phyloP scores from a whole-genome alignment of 2,797 vertebrate species.

The Odontamblyopus rebecca region DNA sequence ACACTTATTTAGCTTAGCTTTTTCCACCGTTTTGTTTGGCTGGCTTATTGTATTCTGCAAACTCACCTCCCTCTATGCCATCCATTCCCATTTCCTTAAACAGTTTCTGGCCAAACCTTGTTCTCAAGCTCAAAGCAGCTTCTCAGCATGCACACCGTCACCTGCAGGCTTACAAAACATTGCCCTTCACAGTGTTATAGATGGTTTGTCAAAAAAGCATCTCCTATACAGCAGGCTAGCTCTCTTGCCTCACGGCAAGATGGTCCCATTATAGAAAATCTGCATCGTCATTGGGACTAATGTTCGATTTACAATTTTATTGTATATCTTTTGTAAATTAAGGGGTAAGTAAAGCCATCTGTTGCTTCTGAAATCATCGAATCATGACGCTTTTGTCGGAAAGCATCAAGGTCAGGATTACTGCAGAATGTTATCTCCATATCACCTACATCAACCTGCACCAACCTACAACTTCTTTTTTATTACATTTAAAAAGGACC shows the following conservation, averaged over 20 bases:
- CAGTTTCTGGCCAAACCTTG: constrained; percentile 13
- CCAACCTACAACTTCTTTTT: background rate
- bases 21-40: constrained; percentile 29
- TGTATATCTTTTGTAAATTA: too few species aligned
- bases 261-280: background rate
- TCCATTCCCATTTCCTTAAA: constrained; percentile 18
- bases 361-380: too few species aligned
- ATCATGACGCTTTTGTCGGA: too few species aligned
- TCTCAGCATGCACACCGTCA: constrained; percentile 54
- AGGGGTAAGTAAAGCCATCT: too few species aligned
- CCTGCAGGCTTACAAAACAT: constrained; percentile 39
- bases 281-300: background rate
- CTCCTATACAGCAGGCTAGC: constrained; percentile 16
- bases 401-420: too few species aligned
- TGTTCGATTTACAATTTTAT: too few species aligned
- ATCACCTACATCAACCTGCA: too few species aligned
- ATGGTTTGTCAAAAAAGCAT: constrained; percentile 54
- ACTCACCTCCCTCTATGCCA: constrained; percentile 1
- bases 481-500: background rate
- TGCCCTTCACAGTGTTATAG: constrained; percentile 67
- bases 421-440: too few species aligned
- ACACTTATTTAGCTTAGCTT: constrained; percentile 19
- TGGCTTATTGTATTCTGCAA: constrained; percentile 14
- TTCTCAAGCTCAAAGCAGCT: constrained; percentile 45
- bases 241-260: background rate